Percentiles rank a stretch among this genome's conserved stretches.
These are phyloP conservation scores for Trachurus trachurus DNA, from an alignment of 2,797 vertebrate genomes.

Conservation along the genomic window DNA sequence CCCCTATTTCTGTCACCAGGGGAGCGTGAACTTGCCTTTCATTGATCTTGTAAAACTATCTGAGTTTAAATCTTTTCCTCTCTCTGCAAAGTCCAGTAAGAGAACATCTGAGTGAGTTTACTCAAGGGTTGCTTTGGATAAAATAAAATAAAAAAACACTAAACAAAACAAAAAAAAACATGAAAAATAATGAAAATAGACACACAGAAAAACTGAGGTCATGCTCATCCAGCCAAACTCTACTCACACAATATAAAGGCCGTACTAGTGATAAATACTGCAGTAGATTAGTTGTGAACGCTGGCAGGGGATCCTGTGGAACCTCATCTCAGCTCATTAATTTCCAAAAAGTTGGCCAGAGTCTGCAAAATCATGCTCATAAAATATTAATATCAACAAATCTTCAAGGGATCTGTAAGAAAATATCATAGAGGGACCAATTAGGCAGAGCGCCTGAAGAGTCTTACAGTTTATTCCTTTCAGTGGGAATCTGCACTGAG, in stretches of 20 bases:
- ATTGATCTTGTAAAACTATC: conserved; percentile 71
- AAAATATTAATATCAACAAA: conserved; percentile 90
- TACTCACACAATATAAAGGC: conserved; percentile 39
- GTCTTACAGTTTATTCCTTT: conserved; percentile 71
- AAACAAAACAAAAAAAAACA: neutral
- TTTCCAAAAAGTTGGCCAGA: conserved; percentile 84
- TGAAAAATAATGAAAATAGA: conserved; percentile 31
- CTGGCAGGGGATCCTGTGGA: conserved; percentile 71
- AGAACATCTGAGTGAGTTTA: conserved; percentile 45
- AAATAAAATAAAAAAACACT: too few species aligned
- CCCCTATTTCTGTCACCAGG: conserved; percentile 62
- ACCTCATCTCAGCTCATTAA: conserved; percentile 87
- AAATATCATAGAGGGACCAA: conserved; percentile 88
- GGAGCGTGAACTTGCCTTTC: conserved; percentile 66
- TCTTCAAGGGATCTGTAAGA: conserved; percentile 87
- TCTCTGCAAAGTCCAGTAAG: conserved; percentile 52
- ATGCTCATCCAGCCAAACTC: conserved; percentile 12
- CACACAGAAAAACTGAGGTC: conserved; percentile 6
- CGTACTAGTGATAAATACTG: conserved; percentile 47
- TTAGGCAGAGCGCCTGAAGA: conserved; percentile 84
- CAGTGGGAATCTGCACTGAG: conserved; percentile 43
- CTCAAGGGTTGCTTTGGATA: conserved; percentile 24
- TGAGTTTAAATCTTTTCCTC: conserved; percentile 59
- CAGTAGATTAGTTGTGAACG: conserved; percentile 45
- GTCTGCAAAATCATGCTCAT: conserved; percentile 80